These are phyloP conservation scores for Gasteruption jaculator DNA, from an alignment of 2,888 invertebrate species.

Conservation along the genomic window DNA sequence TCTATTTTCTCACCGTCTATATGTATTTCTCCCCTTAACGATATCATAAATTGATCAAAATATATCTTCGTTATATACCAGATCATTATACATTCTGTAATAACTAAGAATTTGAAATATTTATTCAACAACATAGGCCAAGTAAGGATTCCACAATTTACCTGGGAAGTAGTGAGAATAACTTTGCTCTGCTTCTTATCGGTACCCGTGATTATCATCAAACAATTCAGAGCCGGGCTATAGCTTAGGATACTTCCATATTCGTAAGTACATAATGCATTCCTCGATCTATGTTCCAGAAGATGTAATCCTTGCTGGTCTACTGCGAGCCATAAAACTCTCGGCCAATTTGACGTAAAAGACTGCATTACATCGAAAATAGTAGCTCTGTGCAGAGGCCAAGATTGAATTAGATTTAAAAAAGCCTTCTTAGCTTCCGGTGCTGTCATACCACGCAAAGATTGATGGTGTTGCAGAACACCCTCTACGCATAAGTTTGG, in stretches of 20 bases:
- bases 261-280: slow-evolving; percentile 86
- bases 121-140: too few relatives aligned
- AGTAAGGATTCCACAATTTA: too few relatives aligned
- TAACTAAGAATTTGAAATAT: too few relatives aligned
- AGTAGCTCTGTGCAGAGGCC: slow-evolving; percentile 89
- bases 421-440: slow-evolving; percentile 89
- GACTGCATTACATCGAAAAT: slow-evolving; percentile 97
- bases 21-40: too few relatives aligned
- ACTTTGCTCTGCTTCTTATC: slow-evolving; percentile 91
- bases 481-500: slow-evolving; percentile 75
- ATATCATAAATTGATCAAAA: too few relatives aligned
- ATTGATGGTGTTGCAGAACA: slow-evolving; percentile 87
- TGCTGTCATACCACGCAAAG: slow-evolving; percentile 79
- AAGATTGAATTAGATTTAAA: slow-evolving; percentile 85
- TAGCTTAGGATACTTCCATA: slow-evolving; percentile 86
- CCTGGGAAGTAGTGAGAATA: slow-evolving; percentile 88
- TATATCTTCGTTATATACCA: background rate
- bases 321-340: slow-evolving; percentile 87
- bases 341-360: slow-evolving; percentile 93
- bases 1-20: too few relatives aligned
- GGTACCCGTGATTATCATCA: slow-evolving; percentile 89
- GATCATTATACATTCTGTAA: background rate
- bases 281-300: slow-evolving; percentile 81
- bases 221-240: slow-evolving; percentile 85
- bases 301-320: slow-evolving; percentile 90